Base-by-base conservation (phyloP, 23 tunicate species). In the Trididemnum nubilum region DNA sequence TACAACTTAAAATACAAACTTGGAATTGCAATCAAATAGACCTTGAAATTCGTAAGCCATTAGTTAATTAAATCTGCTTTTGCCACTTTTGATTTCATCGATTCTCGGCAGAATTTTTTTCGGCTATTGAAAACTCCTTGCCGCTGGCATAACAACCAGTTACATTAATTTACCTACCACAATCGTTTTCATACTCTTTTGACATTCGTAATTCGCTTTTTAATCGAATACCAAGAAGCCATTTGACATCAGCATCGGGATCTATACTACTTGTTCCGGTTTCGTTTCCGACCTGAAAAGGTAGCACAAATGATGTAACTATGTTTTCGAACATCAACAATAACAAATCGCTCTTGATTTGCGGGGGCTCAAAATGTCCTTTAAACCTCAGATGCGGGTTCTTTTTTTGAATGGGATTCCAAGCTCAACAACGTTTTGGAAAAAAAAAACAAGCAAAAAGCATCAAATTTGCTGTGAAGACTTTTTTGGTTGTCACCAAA, bases 81-180 rank as follows among this genome's bases (percentile, higher is more conserved):
- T n/a, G n/a, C n/a, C n/a, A n/a, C n/a, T n/a, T n/a, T n/a, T n/a
- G n/a, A n/a, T n/a, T n/a, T n/a, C n/a, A n/a, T n/a, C n/a, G n/a
- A n/a, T n/a, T n/a, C n/a, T n/a, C n/a, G n/a, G n/a, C n/a, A n/a
- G n/a, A n/a, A n/a, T n/a, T n/a, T n/a, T n/a, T n/a, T n/a, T 49
- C 57, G 18, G 57, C 57, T 49, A 49, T 49, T n/a, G n/a, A n/a
- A n/a, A n/a, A n/a, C n/a, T n/a, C n/a, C n/a, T n/a, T n/a, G n/a
- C n/a, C n/a, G n/a, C n/a, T n/a, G n/a, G n/a, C n/a, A n/a, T n/a
- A n/a, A n/a, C n/a, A 44, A 15, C 54, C 54, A 44, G 12, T 15
- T 44, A 44, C 15, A 5, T 22, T 39, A 37, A 38, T 58, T 73
- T 73, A 73, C 78, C 78, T 73, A 73, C 78, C 78, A 31, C 78